Base-by-base conservation (phyloP, 2,888 invertebrate species). In the Cosmia trapezina region DNA sequence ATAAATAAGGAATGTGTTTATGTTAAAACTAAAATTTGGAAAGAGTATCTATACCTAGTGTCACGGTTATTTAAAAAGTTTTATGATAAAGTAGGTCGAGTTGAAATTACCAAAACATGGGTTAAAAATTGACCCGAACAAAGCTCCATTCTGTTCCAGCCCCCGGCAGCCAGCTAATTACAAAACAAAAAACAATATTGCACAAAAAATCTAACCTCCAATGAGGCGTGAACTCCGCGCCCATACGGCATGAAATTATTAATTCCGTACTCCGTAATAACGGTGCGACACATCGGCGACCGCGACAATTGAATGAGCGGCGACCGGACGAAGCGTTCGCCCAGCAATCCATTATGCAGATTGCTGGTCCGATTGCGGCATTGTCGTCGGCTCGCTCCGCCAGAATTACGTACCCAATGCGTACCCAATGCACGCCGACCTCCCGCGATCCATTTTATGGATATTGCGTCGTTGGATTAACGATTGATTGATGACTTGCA, bases 291-390 rank as follows among this genome's bases (percentile, higher is more conserved):
- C 94, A 94, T 94, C 92, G 94, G 86, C 93, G 92, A 92, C 92
- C 93, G 91, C 94, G 95, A 93, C 95, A 96, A 96, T 96, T 95
- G 95, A 95, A 95, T 95, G 95, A 95, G 92, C 93, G 89, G 84
- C 92, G 93, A 92, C 93, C 93, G 94, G 94, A 93, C 88, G 88
- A 79, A 78, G 76, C 94, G 94, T 93, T 93, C 94, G 93, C 89
- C 91, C 93, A 94, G 93, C 96, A 95, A 96, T 96, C 96, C 94
- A 95, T 95, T 96, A 96, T 96, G 96, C 94, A 96, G 96, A 96
- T 96, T 95, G 95, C 90, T 91, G 91, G 91, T 88, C 94, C 95
- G 95, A 95, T 95, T 95, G 96, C 94, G 93, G 95, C 95, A 95
- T 95, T 95, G 95, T 95, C 94, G 94, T 89, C 89, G 89, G 90